Evolutionary conservation across 2,797 vertebrate species (phyloP).

Genomic region (Poliocrania exsul): DNA sequence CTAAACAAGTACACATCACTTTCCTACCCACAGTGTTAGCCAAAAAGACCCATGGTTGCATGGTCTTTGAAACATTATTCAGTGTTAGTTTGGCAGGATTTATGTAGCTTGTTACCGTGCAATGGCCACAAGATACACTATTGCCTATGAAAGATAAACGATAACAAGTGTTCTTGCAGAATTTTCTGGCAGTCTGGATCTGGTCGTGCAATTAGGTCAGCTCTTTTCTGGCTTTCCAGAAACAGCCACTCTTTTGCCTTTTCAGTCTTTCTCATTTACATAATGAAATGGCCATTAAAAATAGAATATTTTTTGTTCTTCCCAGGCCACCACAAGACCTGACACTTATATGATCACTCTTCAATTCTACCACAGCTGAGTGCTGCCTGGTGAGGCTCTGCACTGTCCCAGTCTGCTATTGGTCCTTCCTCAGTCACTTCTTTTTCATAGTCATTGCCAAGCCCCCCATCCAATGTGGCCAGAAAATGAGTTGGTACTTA

Average conservation of each 20-base stretch:
- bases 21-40: background rate
- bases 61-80: background rate
- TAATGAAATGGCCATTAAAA: background rate
- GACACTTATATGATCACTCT: background rate
- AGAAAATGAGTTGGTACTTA: constrained; percentile 65
- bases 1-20: background rate
- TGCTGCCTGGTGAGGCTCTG: background rate
- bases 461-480: background rate
- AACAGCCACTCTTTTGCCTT: background rate
- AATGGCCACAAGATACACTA: background rate
- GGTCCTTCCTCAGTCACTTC: background rate
- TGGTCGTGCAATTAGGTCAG: background rate
- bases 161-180: background rate
- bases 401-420: background rate
- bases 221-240: constrained; percentile 25
- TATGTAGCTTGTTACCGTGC: background rate
- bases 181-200: constrained; percentile 4
- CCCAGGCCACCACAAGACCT: background rate
- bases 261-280: background rate
- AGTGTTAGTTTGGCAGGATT: background rate
- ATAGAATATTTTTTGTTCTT: background rate
- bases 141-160: background rate
- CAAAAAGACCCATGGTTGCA: background rate
- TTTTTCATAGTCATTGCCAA: background rate
- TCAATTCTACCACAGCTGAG: background rate